A percentile compares a stretch with the other conserved stretches of the same genome.
phyloP scores from a whole-genome alignment of 2,888 invertebrate species.

The Lasius platythorax region DNA sequence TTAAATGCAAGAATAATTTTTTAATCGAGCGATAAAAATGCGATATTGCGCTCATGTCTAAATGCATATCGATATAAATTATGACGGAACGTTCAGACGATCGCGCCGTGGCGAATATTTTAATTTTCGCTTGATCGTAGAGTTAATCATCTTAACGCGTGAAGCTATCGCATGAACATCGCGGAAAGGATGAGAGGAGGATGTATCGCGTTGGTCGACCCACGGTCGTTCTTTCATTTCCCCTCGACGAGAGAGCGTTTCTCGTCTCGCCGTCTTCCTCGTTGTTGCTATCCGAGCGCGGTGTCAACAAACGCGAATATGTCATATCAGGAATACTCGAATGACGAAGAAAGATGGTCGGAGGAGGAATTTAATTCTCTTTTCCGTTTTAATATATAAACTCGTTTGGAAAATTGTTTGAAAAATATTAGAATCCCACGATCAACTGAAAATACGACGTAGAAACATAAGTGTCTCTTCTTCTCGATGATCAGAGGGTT shows the following conservation, averaged over 20 bases:
- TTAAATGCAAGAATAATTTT: slow-evolving; percentile 24
- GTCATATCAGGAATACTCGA: not conserved
- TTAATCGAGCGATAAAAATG: not conserved
- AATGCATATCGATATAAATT: not conserved
- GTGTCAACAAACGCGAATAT: slow-evolving; percentile 29
- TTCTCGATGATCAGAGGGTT: not conserved
- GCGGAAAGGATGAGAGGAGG: slow-evolving; percentile 12
- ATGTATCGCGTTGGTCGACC: slow-evolving; percentile 38
- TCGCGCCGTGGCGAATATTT: not conserved
- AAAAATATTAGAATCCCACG: not conserved
- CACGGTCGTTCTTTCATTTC: slow-evolving; percentile 44
- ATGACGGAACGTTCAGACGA: not conserved
- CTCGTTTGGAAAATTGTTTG: not conserved
- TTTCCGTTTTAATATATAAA: not conserved
- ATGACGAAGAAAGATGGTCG: not conserved
- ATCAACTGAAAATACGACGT: not conserved
- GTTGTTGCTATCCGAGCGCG: slow-evolving; percentile 26
- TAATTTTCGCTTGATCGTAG: not conserved
- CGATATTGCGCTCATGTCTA: not conserved
- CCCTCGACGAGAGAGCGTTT: slow-evolving; percentile 25
- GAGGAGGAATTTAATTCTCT: not conserved
- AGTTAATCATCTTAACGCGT: slow-evolving; percentile 14
- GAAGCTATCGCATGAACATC: slow-evolving; percentile 10
- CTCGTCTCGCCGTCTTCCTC: slow-evolving; percentile 13
- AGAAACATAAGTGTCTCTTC: not conserved